Percentiles rank a stretch among this genome's conserved stretches.
phyloP scores from a whole-genome alignment of 1,140 invertebrate genomes.

The Bursaphelenchus mucronatus region DNA sequence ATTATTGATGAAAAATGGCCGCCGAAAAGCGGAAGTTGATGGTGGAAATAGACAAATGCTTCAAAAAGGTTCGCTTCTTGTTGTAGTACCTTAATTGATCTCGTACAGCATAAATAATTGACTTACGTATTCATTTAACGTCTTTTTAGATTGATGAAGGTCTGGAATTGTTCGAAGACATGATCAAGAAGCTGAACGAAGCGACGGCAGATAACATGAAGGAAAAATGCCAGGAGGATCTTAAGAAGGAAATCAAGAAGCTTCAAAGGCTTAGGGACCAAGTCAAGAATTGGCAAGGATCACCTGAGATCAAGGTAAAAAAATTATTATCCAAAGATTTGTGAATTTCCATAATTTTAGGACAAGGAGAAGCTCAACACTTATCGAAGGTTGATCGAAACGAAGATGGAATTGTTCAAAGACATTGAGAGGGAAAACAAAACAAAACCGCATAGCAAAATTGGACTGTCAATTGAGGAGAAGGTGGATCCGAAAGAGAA shows the following conservation, averaged over 20 bases:
- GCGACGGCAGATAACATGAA: conserved; percentile 99
- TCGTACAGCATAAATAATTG: not conserved
- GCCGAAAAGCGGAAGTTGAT: conserved; percentile 59
- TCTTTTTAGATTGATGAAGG: conserved; percentile 57
- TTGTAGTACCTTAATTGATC: not conserved
- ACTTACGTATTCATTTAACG: not conserved
- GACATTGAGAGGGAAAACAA: conserved; percentile 98
- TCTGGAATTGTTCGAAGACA: conserved; percentile 57
- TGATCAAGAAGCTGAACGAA: not conserved
- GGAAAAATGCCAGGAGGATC: conserved; percentile 99
- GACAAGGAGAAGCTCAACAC: conserved; percentile 57
- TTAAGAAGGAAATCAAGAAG: conserved; percentile 99
- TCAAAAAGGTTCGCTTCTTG: conserved; percentile 49
- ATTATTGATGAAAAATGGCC: no score
- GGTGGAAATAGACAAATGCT: conserved; percentile 58
- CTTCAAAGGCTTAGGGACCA: conserved; percentile 93
- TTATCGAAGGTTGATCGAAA: conserved; percentile 58
- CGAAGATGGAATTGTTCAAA: conserved; percentile 99
- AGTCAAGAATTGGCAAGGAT: conserved; percentile 99
- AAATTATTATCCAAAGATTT: conserved; percentile 25
- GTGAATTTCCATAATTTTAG: conserved; percentile 35
- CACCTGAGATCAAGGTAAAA: conserved; percentile 98
- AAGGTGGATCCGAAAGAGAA: conserved; percentile 97
- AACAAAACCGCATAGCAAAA: conserved; percentile 99
- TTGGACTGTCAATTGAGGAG: conserved; percentile 92